A percentile compares a stretch with the other conserved stretches of the same genome.
These are phyloP conservation scores for Apostichopus parvimensis DNA, from an alignment of 35 echinoderm and acorn worm species.

Conservation along the genomic window DNA sequence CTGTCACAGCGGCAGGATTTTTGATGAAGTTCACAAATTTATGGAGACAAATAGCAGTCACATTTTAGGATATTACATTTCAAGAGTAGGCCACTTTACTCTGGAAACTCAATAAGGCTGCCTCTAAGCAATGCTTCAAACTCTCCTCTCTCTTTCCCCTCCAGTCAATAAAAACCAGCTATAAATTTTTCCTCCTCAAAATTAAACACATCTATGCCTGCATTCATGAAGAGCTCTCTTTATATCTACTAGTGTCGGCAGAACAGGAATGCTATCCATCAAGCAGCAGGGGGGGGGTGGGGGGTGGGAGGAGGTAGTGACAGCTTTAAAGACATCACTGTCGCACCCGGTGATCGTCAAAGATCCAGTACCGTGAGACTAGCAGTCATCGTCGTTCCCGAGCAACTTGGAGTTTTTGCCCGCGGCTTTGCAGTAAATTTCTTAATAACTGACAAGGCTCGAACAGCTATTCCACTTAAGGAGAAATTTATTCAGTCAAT, in stretches of 20 bases:
- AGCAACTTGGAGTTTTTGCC: neutral
- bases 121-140: conserved; percentile 9
- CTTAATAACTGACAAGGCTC: neutral
- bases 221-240: neutral
- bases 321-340: conserved; percentile 26
- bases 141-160: neutral
- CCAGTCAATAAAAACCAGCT: neutral
- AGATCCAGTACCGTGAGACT: neutral
- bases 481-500: conserved; percentile 26
- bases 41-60: conserved; percentile 7
- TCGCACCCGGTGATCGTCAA: conserved; percentile 4
- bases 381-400: neutral
- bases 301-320: neutral
- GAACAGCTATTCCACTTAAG: conserved; percentile 2
- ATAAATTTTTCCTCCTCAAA: conserved; percentile 20
- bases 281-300: neutral
- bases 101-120: neutral
- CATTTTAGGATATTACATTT: conserved; percentile 19
- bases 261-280: conserved; percentile 27
- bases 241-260: neutral
- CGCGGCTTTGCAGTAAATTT: conserved; percentile 1
- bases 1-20: neutral
- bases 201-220: conserved; percentile 31
- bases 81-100: conserved; percentile 13
- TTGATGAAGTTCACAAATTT: neutral